phyloP scores from a whole-genome alignment of 2,797 vertebrate genomes.

The Sylvilagus floridanus region DNA sequence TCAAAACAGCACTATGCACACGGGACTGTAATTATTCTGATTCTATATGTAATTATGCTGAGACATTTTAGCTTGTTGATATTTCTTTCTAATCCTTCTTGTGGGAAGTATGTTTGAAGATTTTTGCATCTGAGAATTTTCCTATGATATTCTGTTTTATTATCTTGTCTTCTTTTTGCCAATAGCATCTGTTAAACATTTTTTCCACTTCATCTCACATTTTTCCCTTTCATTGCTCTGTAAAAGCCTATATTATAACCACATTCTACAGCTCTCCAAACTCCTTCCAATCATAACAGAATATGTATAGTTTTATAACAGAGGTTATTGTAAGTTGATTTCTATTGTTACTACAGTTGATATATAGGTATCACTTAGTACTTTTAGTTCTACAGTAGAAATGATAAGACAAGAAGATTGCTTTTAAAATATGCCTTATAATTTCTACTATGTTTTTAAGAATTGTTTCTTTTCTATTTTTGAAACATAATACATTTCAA shows the following conservation, averaged over 20 bases:
- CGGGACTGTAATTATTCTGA: not conserved
- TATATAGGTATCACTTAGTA: not conserved
- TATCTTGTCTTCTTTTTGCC: conserved; percentile 31
- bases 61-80: not conserved
- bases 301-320: conserved; percentile 21
- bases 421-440: conserved; percentile 53
- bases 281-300: conserved; percentile 35
- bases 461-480: not conserved
- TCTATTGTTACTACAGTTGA: conserved; percentile 33
- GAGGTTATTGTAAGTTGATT: conserved; percentile 43
- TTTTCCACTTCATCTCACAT: conserved; percentile 56
- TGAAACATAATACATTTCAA: conserved; percentile 16
- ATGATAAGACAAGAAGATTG: conserved; percentile 18
- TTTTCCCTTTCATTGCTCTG: conserved; percentile 45
- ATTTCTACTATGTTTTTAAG: conserved; percentile 34
- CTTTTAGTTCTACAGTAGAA: conserved; percentile 58
- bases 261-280: not conserved
- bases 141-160: conserved; percentile 36
- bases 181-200: conserved; percentile 43
- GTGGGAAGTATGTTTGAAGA: conserved; percentile 1
- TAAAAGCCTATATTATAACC: conserved; percentile 56
- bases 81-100: not conserved
- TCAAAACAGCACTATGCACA: too few relatives aligned
- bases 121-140: conserved; percentile 34
- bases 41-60: too few relatives aligned